phyloP scores from a whole-genome alignment of 2,888 invertebrate genomes.

The Nesidiocoris tenuis region DNA sequence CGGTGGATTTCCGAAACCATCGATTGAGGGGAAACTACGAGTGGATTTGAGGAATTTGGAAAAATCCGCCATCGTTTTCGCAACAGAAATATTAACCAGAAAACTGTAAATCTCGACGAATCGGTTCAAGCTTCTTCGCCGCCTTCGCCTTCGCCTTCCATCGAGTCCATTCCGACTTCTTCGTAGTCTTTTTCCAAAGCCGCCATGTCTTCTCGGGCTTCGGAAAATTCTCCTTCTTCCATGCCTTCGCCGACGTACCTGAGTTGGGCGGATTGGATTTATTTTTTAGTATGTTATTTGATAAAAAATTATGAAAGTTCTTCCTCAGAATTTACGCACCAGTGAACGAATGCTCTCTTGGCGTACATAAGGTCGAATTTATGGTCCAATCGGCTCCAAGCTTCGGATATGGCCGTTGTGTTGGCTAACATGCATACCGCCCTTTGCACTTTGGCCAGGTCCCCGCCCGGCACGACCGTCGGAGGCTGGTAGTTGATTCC shows the following conservation, averaged over 20 bases:
- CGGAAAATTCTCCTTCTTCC: constrained; percentile 72
- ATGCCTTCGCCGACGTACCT: constrained; percentile 74
- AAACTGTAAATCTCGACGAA: background rate
- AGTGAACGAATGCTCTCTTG: constrained; percentile 68
- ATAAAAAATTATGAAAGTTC: too few species aligned
- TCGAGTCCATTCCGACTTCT: constrained; percentile 84
- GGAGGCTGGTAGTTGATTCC: constrained; percentile 60
- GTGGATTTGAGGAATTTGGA: background rate
- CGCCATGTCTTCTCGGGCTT: constrained; percentile 61
- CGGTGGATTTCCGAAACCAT: background rate
- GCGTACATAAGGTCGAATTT: constrained; percentile 71
- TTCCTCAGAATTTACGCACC: too few species aligned
- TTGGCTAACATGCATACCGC: constrained; percentile 70
- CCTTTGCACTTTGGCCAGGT: constrained; percentile 63
- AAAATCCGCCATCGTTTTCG: background rate
- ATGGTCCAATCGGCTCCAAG: constrained; percentile 67
- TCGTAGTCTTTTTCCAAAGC: constrained; percentile 85
- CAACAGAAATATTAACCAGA: background rate
- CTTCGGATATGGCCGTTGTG: constrained; percentile 67
- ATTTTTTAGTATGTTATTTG: too few species aligned
- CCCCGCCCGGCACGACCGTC: constrained; percentile 58
- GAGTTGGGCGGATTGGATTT: constrained; percentile 55
- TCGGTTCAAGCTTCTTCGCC: constrained; percentile 66
- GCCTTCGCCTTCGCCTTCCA: constrained; percentile 77
- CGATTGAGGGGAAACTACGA: too few species aligned